Percentiles rank a stretch among this genome's conserved stretches.
Conservation (phyloP, 1,140 invertebrate genomes). For the Zeugodacus cucurbitae region DNA sequence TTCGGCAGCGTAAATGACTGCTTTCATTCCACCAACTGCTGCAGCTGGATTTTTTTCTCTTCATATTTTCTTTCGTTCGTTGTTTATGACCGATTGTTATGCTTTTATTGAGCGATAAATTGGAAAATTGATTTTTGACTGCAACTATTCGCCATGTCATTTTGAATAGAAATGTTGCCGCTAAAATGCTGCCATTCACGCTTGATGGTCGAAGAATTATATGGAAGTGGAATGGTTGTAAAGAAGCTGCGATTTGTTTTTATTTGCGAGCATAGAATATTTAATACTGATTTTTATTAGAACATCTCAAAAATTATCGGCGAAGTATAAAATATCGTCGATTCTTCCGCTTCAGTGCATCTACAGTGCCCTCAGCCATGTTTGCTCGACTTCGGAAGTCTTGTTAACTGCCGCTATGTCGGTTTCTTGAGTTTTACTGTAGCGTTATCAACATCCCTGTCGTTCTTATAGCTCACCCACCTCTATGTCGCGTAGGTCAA, state of each 20-base stretch:
- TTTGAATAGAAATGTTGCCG: neutral
- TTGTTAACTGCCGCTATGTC: too few relatives aligned
- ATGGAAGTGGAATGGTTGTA: neutral
- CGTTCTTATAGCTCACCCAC: too few relatives aligned
- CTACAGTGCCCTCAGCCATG: too few relatives aligned
- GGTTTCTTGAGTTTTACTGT: too few relatives aligned
- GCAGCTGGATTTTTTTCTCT: neutral
- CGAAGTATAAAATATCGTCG: too few relatives aligned
- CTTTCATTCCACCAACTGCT: neutral
- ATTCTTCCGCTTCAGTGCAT: too few relatives aligned
- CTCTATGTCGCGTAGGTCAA: too few relatives aligned
- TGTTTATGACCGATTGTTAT: neutral
- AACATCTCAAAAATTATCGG: too few relatives aligned
- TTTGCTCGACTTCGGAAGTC: too few relatives aligned
- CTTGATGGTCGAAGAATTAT: neutral
- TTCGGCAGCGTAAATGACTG: neutral
- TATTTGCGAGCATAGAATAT: neutral
- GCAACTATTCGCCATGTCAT: neutral
- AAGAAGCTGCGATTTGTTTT: neutral
- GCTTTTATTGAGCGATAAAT: slow-evolving; percentile 22
- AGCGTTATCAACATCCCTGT: too few relatives aligned
- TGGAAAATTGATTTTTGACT: slow-evolving; percentile 25
- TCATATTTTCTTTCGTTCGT: neutral
- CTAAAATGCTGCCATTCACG: neutral
- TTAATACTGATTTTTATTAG: too few relatives aligned